These are phyloP conservation scores for Campylorhamphus procurvoides DNA, from an alignment of 2,113 vertebrate genomes.

Conservation along the genomic window DNA sequence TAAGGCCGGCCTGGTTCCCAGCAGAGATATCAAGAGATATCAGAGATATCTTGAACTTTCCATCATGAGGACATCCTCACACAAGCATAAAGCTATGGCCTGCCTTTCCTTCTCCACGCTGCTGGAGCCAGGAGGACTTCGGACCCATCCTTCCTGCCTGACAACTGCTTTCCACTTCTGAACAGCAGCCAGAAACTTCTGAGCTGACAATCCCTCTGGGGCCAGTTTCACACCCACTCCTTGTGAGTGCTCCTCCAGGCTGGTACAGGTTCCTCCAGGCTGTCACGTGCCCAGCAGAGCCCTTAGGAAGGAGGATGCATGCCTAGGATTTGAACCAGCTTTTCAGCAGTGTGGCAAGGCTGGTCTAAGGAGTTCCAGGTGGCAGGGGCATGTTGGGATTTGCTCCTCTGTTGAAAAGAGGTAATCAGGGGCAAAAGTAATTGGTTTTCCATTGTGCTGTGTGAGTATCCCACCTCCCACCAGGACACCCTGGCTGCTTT, in stretches of 20 bases:
- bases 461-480: neutral
- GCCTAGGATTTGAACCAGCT: neutral
- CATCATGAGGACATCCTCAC: neutral
- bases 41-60: fast-evolving
- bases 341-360: neutral
- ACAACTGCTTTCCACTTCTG: neutral
- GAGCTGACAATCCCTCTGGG: neutral
- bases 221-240: neutral
- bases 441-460: neutral
- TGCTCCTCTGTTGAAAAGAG: neutral
- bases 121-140: neutral
- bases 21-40: neutral
- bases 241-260: neutral
- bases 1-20: neutral
- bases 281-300: neutral
- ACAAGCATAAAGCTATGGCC: neutral
- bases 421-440: neutral
- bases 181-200: neutral
- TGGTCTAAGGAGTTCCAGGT: neutral
- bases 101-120: neutral
- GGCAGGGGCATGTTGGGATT: neutral
- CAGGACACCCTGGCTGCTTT: neutral
- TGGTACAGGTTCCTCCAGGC: neutral
- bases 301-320: neutral
- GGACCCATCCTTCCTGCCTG: neutral